phyloP scores from a whole-genome alignment of 2,888 invertebrate genomes.

The Agriopis leucophaearia region DNA sequence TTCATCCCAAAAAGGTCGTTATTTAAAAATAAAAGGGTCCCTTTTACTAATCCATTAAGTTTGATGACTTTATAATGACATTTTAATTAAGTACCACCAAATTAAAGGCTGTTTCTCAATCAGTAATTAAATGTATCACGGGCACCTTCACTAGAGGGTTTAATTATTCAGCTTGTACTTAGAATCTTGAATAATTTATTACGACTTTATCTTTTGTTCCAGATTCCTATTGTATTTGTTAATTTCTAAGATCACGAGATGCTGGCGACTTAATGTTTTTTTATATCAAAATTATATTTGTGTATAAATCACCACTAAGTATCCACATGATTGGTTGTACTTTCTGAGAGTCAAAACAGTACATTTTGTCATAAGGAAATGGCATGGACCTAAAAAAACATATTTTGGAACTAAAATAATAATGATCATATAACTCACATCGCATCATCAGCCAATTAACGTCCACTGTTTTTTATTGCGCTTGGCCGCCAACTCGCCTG shows the following conservation, averaged over 20 bases:
- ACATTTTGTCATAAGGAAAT: too few species aligned
- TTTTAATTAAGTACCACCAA: not conserved
- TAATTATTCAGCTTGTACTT: slow-evolving; percentile 20
- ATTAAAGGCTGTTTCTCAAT: not conserved
- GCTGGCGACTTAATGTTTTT: not conserved
- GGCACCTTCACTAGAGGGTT: slow-evolving; percentile 16
- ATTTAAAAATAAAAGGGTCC: not conserved
- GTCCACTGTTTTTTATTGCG: too few species aligned
- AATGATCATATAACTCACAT: too few species aligned
- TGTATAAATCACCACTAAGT: too few species aligned
- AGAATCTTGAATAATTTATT: slow-evolving; percentile 28
- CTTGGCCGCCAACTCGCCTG: too few species aligned
- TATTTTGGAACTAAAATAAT: too few species aligned
- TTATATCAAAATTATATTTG: not conserved
- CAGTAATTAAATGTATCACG: slow-evolving; percentile 10
- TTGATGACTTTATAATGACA: not conserved
- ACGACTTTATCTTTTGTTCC: slow-evolving; percentile 15
- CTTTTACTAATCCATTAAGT: not conserved
- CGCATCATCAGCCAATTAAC: too few species aligned
- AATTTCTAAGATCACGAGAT: not conserved
- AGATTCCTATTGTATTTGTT: slow-evolving; percentile 2
- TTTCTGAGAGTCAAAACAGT: too few species aligned
- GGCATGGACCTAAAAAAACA: too few species aligned
- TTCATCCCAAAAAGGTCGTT: too few species aligned
- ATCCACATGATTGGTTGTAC: too few species aligned